Evolutionary conservation across 2,888 invertebrate species (phyloP), one percentile per base, ranked within the genome.

Genomic region (Acronicta alni): DNA sequence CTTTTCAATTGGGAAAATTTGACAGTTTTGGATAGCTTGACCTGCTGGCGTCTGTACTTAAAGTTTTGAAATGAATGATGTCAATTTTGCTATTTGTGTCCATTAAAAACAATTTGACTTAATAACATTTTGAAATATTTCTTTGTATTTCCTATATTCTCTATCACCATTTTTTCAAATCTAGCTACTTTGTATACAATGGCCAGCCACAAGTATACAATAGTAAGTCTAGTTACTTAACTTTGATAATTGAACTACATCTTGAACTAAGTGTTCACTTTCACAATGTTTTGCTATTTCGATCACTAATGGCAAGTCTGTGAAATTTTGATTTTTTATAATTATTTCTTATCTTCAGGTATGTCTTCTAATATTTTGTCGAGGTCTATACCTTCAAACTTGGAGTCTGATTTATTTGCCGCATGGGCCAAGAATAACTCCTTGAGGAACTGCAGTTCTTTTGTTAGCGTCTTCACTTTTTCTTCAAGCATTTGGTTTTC

Each of bases 361-460:
- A 94, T 90, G 73, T 95, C 96, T 73, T 93, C 93, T 26, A 96
- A 77, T 0, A 96, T 85, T 77, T 95, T 95, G 42, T 95, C 91
- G 42, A 96, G 84, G 81, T 96, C 95, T 15, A 95, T 85, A 1
- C 94, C 95, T 35, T 95, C 94, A 78, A 95, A 95, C 77, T 96
- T 95, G 0, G 92, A 81, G 52, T 90, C 92, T 9, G 91, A 90
- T 61, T 92, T 87, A 59, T 95, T 96, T 77, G 97, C 96, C 37
- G 97, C 97, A 84, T 97, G 97, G 6, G 97, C 97, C 67, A 97
- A 88, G 81, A 98, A 97, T 54, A 98, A 89, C 82, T 97, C 97
- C 87, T 97, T 97, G 10, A 98, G 90, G 80, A 97, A 97, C 44
- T 96, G 96, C 20, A 98, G 89, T 83, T 98, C 97, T 83, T 97